Evolutionary conservation across 2,113 vertebrate genomes (phyloP).

Genomic region (Anas platyrhynchos): DNA sequence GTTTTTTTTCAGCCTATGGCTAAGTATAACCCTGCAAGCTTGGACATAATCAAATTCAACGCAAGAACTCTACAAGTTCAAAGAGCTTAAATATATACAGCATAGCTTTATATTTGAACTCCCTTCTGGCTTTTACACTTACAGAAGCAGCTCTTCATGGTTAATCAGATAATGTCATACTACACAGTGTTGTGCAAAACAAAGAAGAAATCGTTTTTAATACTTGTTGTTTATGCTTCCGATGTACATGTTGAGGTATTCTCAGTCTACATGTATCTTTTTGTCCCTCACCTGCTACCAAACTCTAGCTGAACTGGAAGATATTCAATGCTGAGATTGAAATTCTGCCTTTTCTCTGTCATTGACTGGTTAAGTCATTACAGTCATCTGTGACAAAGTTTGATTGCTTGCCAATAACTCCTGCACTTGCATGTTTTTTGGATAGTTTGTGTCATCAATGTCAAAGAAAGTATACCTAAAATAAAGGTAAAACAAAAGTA

Average conservation of each 20-base stretch:
- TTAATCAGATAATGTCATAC: neutral
- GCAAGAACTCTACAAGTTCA: neutral
- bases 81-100: neutral
- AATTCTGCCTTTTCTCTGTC: neutral
- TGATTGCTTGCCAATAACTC: neutral
- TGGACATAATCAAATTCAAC: neutral
- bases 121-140: neutral
- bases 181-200: neutral
- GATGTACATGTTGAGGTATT: neutral
- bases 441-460: rapidly evolving
- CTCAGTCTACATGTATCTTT: neutral
- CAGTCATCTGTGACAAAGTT: neutral
- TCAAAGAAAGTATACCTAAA: neutral
- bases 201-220: neutral
- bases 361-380: neutral
- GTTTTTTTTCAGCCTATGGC: neutral
- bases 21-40: neutral
- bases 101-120: neutral
- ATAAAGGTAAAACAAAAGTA: neutral
- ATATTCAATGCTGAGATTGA: neutral
- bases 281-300: neutral
- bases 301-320: neutral
- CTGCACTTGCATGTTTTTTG: neutral
- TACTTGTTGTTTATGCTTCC: neutral
- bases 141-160: neutral